These are phyloP conservation scores for Fundulus diaphanus DNA, from an alignment of 2,797 vertebrate genomes.

Conservation along the genomic window DNA sequence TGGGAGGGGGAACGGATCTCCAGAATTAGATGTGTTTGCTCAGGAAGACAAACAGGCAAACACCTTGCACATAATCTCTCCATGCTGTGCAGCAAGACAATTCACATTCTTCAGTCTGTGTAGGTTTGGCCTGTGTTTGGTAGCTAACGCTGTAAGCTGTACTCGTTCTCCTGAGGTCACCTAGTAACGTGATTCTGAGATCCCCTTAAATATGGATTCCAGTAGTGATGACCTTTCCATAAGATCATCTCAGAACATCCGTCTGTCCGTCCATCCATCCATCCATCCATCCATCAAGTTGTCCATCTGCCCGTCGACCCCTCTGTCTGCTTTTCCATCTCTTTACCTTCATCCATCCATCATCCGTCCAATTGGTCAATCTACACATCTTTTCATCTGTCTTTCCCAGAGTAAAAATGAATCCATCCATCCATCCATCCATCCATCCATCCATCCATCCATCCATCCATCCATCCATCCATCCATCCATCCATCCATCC, in stretches of 20 bases:
- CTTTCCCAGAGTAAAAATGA: no score
- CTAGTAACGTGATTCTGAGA: not conserved
- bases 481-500: no score
- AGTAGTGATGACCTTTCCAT: not conserved
- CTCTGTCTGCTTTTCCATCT: no score
- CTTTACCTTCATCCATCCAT: no score
- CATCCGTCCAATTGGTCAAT: no score
- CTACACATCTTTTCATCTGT: no score
- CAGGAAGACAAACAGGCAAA: conserved; percentile 37
- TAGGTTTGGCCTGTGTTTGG: not conserved
- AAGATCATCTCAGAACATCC: not conserved
- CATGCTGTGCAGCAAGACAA: not conserved
- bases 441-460: no score
- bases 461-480: no score
- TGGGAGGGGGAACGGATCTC: conserved; percentile 45
- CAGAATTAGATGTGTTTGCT: conserved; percentile 65
- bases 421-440: no score
- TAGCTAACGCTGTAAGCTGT: not conserved
- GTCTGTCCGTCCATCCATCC: not conserved
- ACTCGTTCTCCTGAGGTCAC: no score
- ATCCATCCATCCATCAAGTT: no score
- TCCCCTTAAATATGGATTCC: not conserved
- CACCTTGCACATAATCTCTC: not conserved
- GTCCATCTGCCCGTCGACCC: no score
- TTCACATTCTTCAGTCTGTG: conserved; percentile 2